These are phyloP conservation scores for Dipodomys spectabilis DNA, from an alignment of 2,113 vertebrate species.

Conservation along the genomic window DNA sequence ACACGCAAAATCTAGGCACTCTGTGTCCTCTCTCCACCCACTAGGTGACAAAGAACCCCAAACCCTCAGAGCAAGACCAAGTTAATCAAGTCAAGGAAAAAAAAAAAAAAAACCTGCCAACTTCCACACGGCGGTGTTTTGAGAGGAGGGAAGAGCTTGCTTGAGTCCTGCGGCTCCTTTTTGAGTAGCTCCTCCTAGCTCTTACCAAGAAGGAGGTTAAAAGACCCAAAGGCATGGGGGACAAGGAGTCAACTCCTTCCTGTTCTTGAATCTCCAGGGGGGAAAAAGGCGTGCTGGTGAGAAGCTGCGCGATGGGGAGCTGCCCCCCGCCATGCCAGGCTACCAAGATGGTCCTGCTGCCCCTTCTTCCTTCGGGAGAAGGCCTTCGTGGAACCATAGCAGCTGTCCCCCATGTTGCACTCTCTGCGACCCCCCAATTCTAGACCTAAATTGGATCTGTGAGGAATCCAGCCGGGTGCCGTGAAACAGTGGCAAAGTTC, in stretches of 20 bases:
- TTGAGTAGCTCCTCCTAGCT: not conserved
- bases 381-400: not conserved
- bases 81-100: conserved; percentile 61
- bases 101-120: conserved; percentile 36
- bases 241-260: not conserved
- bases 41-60: conserved; percentile 16
- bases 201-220: not conserved
- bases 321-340: not conserved
- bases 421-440: not conserved
- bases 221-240: not conserved
- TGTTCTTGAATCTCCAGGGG: not conserved
- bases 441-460: not conserved
- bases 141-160: not conserved
- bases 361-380: not conserved
- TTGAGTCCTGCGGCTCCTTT: not conserved
- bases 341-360: fast-evolving
- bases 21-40: not conserved
- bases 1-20: not conserved
- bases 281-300: not conserved
- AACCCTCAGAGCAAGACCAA: not conserved
- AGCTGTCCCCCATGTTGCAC: not conserved
- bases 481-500: not conserved
- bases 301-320: not conserved
- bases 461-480: not conserved
- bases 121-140: conserved; percentile 25